phyloP scores from a whole-genome alignment of 2,797 vertebrate genomes.

The Urophycis tenuis region DNA sequence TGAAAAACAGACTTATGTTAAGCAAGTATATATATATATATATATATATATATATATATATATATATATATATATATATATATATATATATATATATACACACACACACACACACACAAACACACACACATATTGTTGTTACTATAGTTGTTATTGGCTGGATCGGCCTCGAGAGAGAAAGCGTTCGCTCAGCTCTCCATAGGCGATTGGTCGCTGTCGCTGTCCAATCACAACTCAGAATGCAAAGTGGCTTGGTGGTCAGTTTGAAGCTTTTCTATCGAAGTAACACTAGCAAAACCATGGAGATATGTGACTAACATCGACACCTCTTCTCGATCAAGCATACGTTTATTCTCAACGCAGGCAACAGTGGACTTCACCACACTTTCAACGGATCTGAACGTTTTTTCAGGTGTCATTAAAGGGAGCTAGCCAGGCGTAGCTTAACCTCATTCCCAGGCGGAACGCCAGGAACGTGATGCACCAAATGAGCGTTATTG shows the following conservation, averaged over 20 bases:
- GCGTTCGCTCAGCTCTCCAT: slow-evolving; percentile 54
- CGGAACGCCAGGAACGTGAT: not conserved
- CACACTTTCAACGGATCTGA: not conserved
- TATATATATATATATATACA: too few relatives aligned
- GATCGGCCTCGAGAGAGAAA: slow-evolving; percentile 27
- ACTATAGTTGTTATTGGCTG: slow-evolving; percentile 22
- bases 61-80: too few relatives aligned
- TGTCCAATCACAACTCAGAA: slow-evolving; percentile 76
- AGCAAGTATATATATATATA: too few relatives aligned
- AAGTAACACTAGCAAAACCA: slow-evolving; percentile 39
- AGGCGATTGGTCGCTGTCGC: slow-evolving; percentile 69
- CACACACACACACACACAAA: too few relatives aligned
- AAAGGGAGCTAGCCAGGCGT: slow-evolving; percentile 54
- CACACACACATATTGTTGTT: too few relatives aligned
- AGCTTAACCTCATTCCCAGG: not conserved
- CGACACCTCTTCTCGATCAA: not conserved
- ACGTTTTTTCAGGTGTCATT: slow-evolving; percentile 36
- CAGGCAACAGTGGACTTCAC: not conserved
- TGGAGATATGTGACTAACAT: slow-evolving; percentile 23
- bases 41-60: too few relatives aligned
- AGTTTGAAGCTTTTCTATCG: slow-evolving; percentile 60
- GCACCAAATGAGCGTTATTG: not conserved
- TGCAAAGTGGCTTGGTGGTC: slow-evolving; percentile 82
- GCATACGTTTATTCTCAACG: not conserved
- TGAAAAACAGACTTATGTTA: too few relatives aligned